phyloP scores from a whole-genome alignment of 1,140 invertebrate genomes.

The Drosophila asahinai region DNA sequence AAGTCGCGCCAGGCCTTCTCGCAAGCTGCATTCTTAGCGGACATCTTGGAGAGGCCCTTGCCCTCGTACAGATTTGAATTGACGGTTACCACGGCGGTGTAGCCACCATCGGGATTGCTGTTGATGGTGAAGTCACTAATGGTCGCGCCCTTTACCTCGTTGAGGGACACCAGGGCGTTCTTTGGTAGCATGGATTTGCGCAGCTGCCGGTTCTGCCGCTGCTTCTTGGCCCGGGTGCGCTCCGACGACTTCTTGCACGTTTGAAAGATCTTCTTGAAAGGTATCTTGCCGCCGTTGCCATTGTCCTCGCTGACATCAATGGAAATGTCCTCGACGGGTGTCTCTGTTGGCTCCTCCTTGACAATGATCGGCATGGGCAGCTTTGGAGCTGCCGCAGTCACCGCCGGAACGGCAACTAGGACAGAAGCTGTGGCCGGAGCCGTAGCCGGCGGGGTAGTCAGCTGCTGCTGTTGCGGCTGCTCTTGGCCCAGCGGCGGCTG shows the following conservation, averaged over 20 bases:
- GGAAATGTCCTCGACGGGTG: not conserved
- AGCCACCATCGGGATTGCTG: conserved; percentile 72
- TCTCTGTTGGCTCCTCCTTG: no score
- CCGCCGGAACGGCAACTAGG: no score
- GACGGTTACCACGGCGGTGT: conserved; percentile 77
- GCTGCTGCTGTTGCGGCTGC: not conserved
- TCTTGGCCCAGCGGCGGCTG: conserved; percentile 14
- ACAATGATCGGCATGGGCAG: conserved; percentile 35
- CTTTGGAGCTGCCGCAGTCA: not conserved
- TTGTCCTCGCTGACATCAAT: conserved; percentile 36
- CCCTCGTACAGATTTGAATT: conserved; percentile 80
- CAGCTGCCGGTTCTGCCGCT: conserved; percentile 89
- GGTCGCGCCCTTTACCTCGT: conserved; percentile 89
- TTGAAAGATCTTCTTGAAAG: conserved; percentile 79
- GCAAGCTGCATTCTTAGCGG: conserved; percentile 88
- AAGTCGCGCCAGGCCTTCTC: conserved; percentile 90
- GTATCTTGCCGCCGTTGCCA: conserved; percentile 63
- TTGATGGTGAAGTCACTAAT: conserved; percentile 82
- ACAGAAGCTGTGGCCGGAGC: not conserved
- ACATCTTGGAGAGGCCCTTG: conserved; percentile 86
- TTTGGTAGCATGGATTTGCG: conserved; percentile 90
- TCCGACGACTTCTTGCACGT: conserved; percentile 83
- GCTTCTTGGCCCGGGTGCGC: conserved; percentile 86
- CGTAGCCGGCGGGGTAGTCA: not conserved
- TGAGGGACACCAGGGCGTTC: conserved; percentile 94